Base-by-base conservation (phyloP, 2,888 invertebrate species). In the Thereva nobilitata region DNA sequence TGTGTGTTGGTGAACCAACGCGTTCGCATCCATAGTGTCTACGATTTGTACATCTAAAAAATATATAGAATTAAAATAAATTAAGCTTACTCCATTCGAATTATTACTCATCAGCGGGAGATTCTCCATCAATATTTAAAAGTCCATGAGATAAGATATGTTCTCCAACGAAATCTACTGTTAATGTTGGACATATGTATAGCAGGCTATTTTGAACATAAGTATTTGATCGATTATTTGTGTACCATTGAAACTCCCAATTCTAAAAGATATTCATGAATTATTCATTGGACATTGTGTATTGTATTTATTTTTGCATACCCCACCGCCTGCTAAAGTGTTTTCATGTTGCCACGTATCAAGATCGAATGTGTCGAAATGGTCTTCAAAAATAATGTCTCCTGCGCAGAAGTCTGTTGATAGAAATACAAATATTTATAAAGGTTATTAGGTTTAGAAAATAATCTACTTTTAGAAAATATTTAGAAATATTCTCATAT, bases 171-270 rank as follows among this genome's bases (percentile, higher is more conserved):
- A 85, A 83, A 71, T 86, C 86, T 5, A 84, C 77, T 0, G 84
- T 82, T 41, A 87, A 74, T 0, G 86, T 84, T 1, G 90, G 90
- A 71, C 84, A 84, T 70, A 90, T 84, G 77, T 82, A 83, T 5
- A 73, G 56, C 9, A 54, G 76, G 0, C 89, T 87, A 72, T 84
- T 80, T 71, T 83, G 79, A 0, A 82, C 79, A 76, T 84, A 89
- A 54, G 87, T 87, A 78, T 89, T 89, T 1, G 84, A 81, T 38
- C 89, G 83, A 76, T 88, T 88, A 80, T 89, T 71, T 72, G 78
- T 83, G 76, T 88, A 89, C 80, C 86, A 86, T 77, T 89, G 86
- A 78, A 89, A 89, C 76, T 89, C 88, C 86, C 87, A 86, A 76
- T 89, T 89, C 87, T 72, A 37, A 45, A 49, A 44, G 35, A 37